A percentile compares a stretch with the other conserved stretches of the same genome.
These are phyloP conservation scores for Leptinotarsa defecta DNA, from an alignment of 1,140 invertebrate genomes.

Conservation along the genomic window DNA sequence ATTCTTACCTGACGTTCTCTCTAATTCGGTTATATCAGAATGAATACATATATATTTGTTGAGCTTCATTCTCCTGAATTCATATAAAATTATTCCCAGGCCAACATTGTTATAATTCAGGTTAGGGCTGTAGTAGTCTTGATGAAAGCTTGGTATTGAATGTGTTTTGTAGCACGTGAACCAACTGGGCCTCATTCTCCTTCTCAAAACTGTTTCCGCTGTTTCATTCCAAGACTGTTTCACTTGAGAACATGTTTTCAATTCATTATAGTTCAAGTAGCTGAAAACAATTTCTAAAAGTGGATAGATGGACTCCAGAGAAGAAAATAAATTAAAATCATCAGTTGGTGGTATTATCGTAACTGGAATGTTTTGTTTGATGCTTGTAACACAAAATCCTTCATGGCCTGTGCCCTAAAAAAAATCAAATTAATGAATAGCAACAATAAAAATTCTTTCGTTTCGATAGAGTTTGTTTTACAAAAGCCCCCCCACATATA, in stretches of 20 bases:
- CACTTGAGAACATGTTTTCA: slow-evolving; percentile 37
- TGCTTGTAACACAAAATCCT: slow-evolving; percentile 35
- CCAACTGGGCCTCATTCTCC: slow-evolving; percentile 40
- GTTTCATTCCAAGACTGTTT: slow-evolving; percentile 38
- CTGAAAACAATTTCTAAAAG: slow-evolving; percentile 43
- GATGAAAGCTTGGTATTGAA: not conserved
- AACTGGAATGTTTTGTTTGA: slow-evolving; percentile 22
- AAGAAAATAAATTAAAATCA: slow-evolving; percentile 41
- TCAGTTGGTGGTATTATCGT: slow-evolving; percentile 6
- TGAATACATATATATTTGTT: slow-evolving; percentile 44
- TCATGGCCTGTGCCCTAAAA: slow-evolving; percentile 11
- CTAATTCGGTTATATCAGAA: slow-evolving; percentile 29
- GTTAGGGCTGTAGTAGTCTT: slow-evolving; percentile 38
- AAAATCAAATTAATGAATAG: not conserved
- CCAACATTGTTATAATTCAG: slow-evolving; percentile 40
- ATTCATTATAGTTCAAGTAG: slow-evolving; percentile 40
- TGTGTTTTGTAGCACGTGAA: slow-evolving; percentile 41
- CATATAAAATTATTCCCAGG: slow-evolving; percentile 43
- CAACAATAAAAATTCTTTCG: too few relatives aligned
- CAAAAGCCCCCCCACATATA: too few relatives aligned
- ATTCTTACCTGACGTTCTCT: slow-evolving; percentile 31
- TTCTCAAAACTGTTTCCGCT: slow-evolving; percentile 34
- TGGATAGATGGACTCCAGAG: slow-evolving; percentile 41
- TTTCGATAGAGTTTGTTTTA: too few relatives aligned
- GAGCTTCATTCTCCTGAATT: slow-evolving; percentile 36